Base-by-base conservation (phyloP, 2,797 vertebrate species). In the Lepus townsendii region DNA sequence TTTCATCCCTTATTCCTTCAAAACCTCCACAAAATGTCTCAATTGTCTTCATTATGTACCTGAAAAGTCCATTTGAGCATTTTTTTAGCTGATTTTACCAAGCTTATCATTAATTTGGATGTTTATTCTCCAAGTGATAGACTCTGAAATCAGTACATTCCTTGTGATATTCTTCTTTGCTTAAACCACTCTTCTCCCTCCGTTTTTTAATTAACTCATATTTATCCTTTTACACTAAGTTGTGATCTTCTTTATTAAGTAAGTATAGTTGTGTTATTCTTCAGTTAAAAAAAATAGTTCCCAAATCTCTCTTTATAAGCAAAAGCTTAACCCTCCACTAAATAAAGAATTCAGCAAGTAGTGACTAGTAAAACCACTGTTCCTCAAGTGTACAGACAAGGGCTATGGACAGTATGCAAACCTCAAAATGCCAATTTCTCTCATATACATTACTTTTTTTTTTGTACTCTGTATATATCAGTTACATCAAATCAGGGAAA, bases 241-340 rank as follows among this genome's bases (percentile, higher is more conserved):
- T 96, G 80, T 84, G 13, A 54, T 76, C 32, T 93, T n/a, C 35
- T 30, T 84, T 92, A 30, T 2, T 68, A 83, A 65, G 9, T 86
- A 66, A 66, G 19, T 5, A 38, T 35, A 20, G 14, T 10, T 86
- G 38, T 9, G 9, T 93, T 57, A 88, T 9, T 38, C 1, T 84
- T 3, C 4, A 73, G 12, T 54, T 47, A 47, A 47, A 47, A 57
- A 12, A 68, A 88, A 85, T 73, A 84, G 93, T 88, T 2, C 24
- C 54, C n/a, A 77, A 83, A 60, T 35, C 4, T 76, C 66, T 35
- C 4, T 79, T 62, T 47, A 47, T 47, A 47, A 47, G 42, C 42
- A 47, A 8, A 47, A 47, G 42, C 42, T 42, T 42, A 42, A 42
- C 42, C 42, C 42, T 42, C 42, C 42, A 7, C 8, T 47, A 47